Base-by-base conservation (phyloP, 2,113 vertebrate species). In the Aphelocoma coerulescens region DNA sequence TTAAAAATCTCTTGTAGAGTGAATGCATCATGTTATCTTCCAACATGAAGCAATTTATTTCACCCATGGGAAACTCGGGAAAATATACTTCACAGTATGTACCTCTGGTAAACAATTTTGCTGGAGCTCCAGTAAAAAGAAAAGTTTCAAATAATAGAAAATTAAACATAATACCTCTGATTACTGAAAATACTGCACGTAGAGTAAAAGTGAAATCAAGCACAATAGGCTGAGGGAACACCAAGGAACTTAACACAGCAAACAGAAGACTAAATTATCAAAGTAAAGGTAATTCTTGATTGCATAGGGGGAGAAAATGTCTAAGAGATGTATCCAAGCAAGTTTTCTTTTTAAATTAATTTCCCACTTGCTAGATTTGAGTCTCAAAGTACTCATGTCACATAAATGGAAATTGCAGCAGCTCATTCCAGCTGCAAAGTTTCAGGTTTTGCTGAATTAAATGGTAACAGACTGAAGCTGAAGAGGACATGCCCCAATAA, bases 101-200 rank as follows among this genome's bases (percentile, higher is more conserved):
- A 63, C 30, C 20, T 88, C 79, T 93, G 66, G 59, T 85, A 97
- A 97, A 95, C 52, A 96, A 69, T 59, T 96, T 74, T 90, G 37
- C 57, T 89, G 11, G 28, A 81, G 44, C 22, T 71, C 81, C 68
- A 79, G 67, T 89, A 85, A 85, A 93, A 96, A 69, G 21, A 84
- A 89, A 62, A 89, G 46, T 80, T 87, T 88, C 39, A 57, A 96
- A 80, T n/a, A 54, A 30, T 75, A 79, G 37, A 97, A 95, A 95
- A 96, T 93, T 89, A 80, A 96, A 95, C 30, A 72, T 77, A 88
- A 84, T 91, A 43, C 43, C 51, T 93, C 66, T 1, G 0, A 58
- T 95, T 84, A 84, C 76, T 9, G 43, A 67, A 79, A 95, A 86
- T 67, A 54, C 13, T 35, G 79, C 46, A 89, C 28, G 51, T 37